Evolutionary conservation across 1,140 invertebrate species (phyloP), one percentile per base, ranked within the genome.

Genomic region (Euura lappo): DNA sequence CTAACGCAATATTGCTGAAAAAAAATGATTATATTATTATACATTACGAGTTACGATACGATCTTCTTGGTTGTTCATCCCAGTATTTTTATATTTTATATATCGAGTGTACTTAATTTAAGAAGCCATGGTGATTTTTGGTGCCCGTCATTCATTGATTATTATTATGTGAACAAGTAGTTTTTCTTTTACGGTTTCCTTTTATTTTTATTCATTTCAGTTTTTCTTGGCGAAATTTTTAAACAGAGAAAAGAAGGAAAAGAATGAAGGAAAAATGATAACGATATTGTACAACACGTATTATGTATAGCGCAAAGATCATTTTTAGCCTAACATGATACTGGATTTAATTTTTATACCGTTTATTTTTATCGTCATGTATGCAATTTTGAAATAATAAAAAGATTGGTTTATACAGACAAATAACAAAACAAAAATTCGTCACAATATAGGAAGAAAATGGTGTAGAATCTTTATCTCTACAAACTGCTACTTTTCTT

Each of bases 21-120:
- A 11, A 60, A 60, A 60, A 60, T 8, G 10, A 60, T 60, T 11
- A 11, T 60, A 79, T 80, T 80, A 79, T 79, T 79, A 80, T 79
- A 70, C 79, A 70, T 77, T 77, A 28, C 44, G 47, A 76, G 45
- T 80, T 79, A 77, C 72, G 74, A 75, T 77, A 77, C 75, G 78
- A 74, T 77, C 78, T 79, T 78, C 79, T 85, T 84, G 78, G 79
- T 85, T 81, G 76, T 79, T 82, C 83, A 84, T 78, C 81, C 83
- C 86, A 87, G 86, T 88, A 86, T 88, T 87, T 87, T 88, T 86
- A 79, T 87, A 88, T 86, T 84, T 85, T 87, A 83, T 85, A 85
- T 72, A 81, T 81, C 79, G 79, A 85, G 82, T 86, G 85, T 86
- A 88, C 85, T 87, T 88, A 88, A 85, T 85, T 86, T 87, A 84